Evolutionary conservation across 2,113 vertebrate species (phyloP).

Genomic region (Limanda limanda): DNA sequence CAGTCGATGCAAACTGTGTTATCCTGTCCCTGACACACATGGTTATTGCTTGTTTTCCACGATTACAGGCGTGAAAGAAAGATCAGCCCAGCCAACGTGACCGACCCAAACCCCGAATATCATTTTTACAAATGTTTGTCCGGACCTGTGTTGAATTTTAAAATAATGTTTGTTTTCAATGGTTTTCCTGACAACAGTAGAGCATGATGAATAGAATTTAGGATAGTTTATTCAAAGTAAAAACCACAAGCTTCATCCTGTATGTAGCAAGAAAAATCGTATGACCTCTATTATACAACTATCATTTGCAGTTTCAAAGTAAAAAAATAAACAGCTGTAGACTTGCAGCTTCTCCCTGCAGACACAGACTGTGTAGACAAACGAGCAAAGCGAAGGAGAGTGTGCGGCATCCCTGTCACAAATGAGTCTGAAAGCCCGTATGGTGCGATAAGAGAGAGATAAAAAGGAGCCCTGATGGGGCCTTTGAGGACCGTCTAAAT

Average conservation of each 20-base stretch:
- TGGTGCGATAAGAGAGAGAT: slow-evolving; percentile 58
- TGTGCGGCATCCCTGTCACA: slow-evolving; percentile 39
- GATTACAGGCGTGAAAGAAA: too few species aligned
- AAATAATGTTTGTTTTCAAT: too few species aligned
- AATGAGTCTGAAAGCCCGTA: slow-evolving; percentile 45
- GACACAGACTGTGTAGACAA: slow-evolving; percentile 41
- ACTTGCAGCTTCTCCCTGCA: slow-evolving; percentile 4
- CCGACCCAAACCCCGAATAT: too few species aligned
- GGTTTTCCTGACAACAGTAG: too few species aligned
- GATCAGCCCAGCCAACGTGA: too few species aligned
- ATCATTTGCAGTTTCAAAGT: slow-evolving; percentile 9
- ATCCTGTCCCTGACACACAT: too few species aligned
- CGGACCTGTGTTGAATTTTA: too few species aligned
- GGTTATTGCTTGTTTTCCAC: too few species aligned
- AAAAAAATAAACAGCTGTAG: background rate
- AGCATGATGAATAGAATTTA: background rate
- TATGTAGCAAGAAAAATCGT: background rate
- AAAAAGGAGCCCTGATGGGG: slow-evolving; percentile 56
- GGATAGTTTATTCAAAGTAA: background rate
- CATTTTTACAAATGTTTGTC: too few species aligned
- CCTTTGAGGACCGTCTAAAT: slow-evolving; percentile 54
- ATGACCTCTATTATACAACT: slow-evolving; percentile 12
- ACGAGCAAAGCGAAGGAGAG: slow-evolving; percentile 1
- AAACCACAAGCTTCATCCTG: background rate
- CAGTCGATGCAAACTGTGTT: too few species aligned